Percentiles rank a stretch among this genome's conserved stretches.
These are phyloP conservation scores for Dryocosmus kuriphilus DNA, from an alignment of 2,888 invertebrate genomes.

Conservation along the genomic window DNA sequence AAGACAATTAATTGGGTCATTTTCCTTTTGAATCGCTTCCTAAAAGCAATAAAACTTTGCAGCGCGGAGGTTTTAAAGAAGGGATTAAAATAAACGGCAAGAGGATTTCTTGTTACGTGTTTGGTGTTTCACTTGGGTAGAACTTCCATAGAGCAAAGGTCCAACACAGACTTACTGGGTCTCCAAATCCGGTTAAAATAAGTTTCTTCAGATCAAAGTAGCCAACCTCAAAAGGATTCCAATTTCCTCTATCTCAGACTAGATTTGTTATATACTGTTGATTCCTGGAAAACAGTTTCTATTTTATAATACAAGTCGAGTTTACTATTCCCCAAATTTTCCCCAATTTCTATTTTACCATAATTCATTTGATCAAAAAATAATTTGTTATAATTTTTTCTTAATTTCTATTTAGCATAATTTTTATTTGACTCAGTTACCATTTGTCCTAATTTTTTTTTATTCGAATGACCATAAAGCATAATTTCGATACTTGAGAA, in stretches of 20 bases:
- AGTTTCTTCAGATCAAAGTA: conserved; percentile 30
- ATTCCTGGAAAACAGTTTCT: not conserved
- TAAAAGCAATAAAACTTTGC: conserved; percentile 34
- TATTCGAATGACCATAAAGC: too few relatives aligned
- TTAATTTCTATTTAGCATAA: too few relatives aligned
- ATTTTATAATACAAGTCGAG: not conserved
- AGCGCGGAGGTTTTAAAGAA: not conserved
- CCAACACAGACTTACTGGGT: not conserved
- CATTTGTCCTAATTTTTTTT: too few relatives aligned
- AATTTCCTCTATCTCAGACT: not conserved
- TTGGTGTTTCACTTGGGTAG: conserved; percentile 9
- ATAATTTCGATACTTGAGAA: too few relatives aligned
- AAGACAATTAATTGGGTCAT: conserved; percentile 35
- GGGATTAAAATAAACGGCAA: conserved; percentile 25
- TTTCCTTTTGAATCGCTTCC: conserved; percentile 39
- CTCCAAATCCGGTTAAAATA: not conserved
- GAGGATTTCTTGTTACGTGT: not conserved
- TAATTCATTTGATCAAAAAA: too few relatives aligned
- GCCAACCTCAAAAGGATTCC: not conserved
- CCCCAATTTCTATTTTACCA: too few relatives aligned
- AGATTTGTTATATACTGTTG: not conserved
- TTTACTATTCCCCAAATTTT: too few relatives aligned
- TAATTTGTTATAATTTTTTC: too few relatives aligned
- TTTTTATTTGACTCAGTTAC: too few relatives aligned
- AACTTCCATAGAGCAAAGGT: conserved; percentile 21